Conservation (phyloP, 2,113 vertebrate genomes). For the Prionailurus bengalensis region DNA sequence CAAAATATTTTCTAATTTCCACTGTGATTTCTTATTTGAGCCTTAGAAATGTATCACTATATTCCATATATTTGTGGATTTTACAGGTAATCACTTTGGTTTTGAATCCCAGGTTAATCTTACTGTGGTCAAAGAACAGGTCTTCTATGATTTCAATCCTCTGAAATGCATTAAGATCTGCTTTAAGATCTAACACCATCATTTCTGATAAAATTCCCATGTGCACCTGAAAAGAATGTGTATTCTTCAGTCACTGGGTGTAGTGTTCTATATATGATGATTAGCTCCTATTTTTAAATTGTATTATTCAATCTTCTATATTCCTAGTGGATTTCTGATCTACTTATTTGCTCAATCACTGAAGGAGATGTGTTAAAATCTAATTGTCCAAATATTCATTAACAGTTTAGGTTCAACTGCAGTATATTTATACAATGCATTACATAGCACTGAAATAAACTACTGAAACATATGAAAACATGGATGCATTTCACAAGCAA, state of each 20-base stretch:
- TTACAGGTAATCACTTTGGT: background rate
- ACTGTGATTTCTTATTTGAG: background rate
- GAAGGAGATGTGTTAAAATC: background rate
- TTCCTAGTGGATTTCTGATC: background rate
- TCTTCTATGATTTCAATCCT: background rate
- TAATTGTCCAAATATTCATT: background rate
- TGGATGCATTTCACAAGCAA: background rate
- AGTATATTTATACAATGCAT: background rate
- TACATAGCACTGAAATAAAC: background rate
- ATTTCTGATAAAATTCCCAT: background rate
- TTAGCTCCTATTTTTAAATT: background rate
- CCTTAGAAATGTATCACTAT: background rate
- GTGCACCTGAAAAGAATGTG: background rate
- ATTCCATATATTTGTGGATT: background rate
- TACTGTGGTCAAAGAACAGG: background rate
- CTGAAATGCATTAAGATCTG: background rate
- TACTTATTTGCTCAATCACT: constrained; percentile 18
- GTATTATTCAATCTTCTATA: background rate
- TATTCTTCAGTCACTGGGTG: background rate
- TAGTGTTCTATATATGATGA: background rate
- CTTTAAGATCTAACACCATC: background rate
- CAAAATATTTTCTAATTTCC: constrained; percentile 21
- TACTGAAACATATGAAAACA: background rate
- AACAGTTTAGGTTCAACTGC: background rate
- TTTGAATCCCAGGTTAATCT: background rate